Conservation (phyloP, 2,888 invertebrate genomes). For the Spodoptera littoralis region DNA sequence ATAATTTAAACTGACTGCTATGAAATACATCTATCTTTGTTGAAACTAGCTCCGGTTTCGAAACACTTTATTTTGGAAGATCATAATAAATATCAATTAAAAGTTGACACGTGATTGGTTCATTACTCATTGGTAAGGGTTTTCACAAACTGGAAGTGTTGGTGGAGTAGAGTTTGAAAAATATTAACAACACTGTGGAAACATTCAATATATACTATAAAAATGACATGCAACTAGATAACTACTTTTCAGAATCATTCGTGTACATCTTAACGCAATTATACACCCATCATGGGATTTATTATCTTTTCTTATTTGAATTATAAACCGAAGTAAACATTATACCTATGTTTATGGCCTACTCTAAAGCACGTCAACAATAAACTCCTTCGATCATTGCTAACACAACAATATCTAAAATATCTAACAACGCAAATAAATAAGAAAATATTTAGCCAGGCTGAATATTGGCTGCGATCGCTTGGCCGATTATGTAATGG, state of each 20-base stretch:
- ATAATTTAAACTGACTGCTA: constrained; percentile 7
- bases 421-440: constrained; percentile 67
- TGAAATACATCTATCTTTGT: background rate
- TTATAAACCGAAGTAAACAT: constrained; percentile 50
- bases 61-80: no score
- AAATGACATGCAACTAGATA: constrained; percentile 45
- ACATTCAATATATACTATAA: constrained; percentile 37
- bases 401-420: constrained; percentile 69
- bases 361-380: constrained; percentile 71
- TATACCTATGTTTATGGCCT: constrained; percentile 64
- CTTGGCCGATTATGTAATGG: no score
- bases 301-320: constrained; percentile 28
- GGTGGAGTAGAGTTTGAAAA: constrained; percentile 22
- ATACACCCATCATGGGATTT: constrained; percentile 24
- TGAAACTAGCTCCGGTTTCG: constrained; percentile 1
- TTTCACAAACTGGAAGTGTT: background rate
- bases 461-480: no score
- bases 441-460: constrained; percentile 43
- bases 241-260: constrained; percentile 34
- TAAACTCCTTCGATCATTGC: constrained; percentile 62
- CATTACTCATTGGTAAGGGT: background rate
- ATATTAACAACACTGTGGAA: constrained; percentile 38
- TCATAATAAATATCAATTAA: no score
- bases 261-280: constrained; percentile 27
- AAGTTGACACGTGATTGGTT: background rate